Evolutionary conservation across 1,140 invertebrate genomes (phyloP).

Genomic region (Tetramorium simillimum): DNA sequence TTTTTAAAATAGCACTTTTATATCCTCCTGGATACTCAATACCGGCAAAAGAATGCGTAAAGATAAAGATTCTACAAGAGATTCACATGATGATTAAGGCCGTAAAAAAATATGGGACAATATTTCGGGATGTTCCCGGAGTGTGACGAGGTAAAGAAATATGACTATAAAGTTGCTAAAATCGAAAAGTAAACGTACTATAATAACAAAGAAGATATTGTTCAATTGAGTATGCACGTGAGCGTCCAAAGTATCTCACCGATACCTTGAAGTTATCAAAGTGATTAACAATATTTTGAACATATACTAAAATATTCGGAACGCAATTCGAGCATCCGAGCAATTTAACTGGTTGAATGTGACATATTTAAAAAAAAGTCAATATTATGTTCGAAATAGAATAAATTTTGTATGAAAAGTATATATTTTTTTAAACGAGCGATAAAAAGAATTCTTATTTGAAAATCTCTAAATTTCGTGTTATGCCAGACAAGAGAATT

Average conservation of each 20-base stretch:
- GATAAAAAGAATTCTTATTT: not conserved
- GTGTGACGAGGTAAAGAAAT: not conserved
- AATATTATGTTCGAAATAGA: not conserved
- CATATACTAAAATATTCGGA: not conserved
- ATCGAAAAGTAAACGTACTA: not conserved
- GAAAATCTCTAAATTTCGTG: not conserved
- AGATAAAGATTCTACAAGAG: not conserved
- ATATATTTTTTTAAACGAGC: not conserved
- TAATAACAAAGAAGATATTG: constrained; percentile 21
- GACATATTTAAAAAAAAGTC: not conserved
- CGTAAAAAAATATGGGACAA: not conserved
- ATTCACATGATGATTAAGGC: not conserved
- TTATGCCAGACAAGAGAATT: not conserved
- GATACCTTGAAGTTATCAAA: not conserved
- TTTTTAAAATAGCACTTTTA: constrained; percentile 25
- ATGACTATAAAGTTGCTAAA: constrained; percentile 41
- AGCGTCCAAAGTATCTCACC: not conserved
- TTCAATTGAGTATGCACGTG: not conserved
- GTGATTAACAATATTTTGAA: not conserved
- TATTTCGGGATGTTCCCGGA: too few species aligned
- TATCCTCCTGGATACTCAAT: not conserved
- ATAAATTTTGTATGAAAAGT: not conserved
- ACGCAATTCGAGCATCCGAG: not conserved
- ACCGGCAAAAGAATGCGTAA: not conserved
- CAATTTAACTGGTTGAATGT: not conserved